Percentiles rank a stretch among this genome's conserved stretches.
These are phyloP conservation scores for Chalcosyrphus nemorum DNA, from an alignment of 2,888 invertebrate genomes.

Conservation along the genomic window DNA sequence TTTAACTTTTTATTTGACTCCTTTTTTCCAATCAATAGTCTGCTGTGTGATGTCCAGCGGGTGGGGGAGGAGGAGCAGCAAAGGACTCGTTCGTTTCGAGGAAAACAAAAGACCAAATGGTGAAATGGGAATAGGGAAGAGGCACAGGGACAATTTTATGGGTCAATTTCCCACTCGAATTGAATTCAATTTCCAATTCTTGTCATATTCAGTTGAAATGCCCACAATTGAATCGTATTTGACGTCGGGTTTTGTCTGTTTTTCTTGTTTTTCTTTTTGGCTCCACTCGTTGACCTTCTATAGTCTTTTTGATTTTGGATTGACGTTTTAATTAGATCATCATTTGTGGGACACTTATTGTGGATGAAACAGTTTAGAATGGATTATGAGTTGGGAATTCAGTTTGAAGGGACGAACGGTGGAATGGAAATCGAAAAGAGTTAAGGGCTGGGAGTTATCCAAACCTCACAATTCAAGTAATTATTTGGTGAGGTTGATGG, in stretches of 20 bases:
- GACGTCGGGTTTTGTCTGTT: slow-evolving; percentile 13
- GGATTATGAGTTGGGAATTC: background rate
- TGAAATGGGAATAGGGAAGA: background rate
- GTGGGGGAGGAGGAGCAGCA: background rate
- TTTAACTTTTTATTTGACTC: no score
- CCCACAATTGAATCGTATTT: slow-evolving; percentile 12
- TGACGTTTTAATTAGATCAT: slow-evolving; percentile 24
- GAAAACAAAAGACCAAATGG: background rate
- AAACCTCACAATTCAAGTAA: no score
- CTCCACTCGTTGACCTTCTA: slow-evolving; percentile 6
- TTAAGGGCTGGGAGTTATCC: no score
- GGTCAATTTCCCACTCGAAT: slow-evolving; percentile 37
- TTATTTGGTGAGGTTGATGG: no score
- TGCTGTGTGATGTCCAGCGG: no score
- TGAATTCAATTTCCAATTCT: slow-evolving; percentile 48
- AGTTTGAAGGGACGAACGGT: no score
- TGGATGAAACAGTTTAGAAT: background rate
- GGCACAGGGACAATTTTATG: slow-evolving; percentile 19
- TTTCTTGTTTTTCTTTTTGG: no score
- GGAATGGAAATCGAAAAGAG: no score
- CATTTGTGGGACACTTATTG: slow-evolving; percentile 12
- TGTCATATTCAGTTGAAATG: slow-evolving; percentile 27
- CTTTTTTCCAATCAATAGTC: no score
- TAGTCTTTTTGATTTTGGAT: slow-evolving; percentile 12
- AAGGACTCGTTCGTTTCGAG: background rate